phyloP scores from a whole-genome alignment of 1,140 invertebrate genomes.

The Triops longicaudatus region DNA sequence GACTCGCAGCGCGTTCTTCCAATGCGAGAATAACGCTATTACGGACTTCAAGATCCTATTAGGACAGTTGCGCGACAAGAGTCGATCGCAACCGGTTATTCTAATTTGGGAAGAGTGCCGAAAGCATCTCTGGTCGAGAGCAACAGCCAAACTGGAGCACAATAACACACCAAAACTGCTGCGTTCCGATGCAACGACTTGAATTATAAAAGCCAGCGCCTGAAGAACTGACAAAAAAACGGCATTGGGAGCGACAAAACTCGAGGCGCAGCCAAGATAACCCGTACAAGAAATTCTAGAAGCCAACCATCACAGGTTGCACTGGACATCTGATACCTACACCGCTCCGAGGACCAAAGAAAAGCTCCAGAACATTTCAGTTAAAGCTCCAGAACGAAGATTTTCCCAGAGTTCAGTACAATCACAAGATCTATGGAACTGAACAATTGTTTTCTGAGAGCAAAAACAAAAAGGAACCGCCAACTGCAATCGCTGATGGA shows the following conservation, averaged over 20 bases:
- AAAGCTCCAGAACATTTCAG: background rate
- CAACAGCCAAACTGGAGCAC: background rate
- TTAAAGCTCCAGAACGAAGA: background rate
- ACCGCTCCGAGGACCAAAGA: background rate
- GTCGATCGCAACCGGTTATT: constrained; percentile 11
- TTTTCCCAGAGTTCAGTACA: too few species aligned
- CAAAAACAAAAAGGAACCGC: background rate
- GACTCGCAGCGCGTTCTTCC: background rate
- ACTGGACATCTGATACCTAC: background rate
- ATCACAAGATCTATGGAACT: too few species aligned
- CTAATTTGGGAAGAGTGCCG: background rate
- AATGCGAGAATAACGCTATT: too few species aligned
- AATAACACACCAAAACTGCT: background rate
- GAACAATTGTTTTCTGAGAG: background rate
- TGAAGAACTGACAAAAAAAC: background rate
- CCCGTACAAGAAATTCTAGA: background rate
- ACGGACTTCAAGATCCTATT: background rate
- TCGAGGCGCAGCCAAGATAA: too few species aligned
- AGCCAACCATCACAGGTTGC: background rate
- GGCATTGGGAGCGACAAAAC: background rate
- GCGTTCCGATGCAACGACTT: background rate
- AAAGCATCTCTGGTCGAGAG: background rate
- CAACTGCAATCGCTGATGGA: background rate
- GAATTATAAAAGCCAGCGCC: background rate
- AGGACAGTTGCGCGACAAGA: background rate